phyloP scores from a whole-genome alignment of 1,140 invertebrate genomes.

The Pollicipes pollicipes region DNA sequence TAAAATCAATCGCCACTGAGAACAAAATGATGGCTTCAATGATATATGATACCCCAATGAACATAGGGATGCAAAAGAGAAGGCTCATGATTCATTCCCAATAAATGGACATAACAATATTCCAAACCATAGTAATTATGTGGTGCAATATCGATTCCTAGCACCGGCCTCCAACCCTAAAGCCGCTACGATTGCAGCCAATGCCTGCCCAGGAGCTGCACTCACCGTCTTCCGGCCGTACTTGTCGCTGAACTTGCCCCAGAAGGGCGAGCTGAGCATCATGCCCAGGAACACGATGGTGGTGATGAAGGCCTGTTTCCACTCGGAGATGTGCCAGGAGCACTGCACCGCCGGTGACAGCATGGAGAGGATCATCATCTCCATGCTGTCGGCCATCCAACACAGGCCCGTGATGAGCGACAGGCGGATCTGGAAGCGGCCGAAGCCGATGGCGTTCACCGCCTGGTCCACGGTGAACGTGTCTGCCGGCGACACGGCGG shows the following conservation, averaged over 20 bases:
- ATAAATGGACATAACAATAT: no score
- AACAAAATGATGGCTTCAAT: no score
- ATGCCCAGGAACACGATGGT: conserved; percentile 48
- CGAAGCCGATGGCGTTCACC: conserved; percentile 88
- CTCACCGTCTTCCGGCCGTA: conserved; percentile 73
- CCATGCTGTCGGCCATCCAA: conserved; percentile 97
- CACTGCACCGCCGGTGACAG: conserved; percentile 80
- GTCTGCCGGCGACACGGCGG: conserved; percentile 34
- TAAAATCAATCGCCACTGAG: no score
- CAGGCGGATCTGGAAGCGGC: conserved; percentile 83
- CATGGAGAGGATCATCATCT: conserved; percentile 92
- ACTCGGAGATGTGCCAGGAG: conserved; percentile 76
- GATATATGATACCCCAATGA: no score
- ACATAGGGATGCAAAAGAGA: no score
- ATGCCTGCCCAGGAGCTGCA: no score
- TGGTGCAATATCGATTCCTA: no score
- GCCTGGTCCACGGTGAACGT: conserved; percentile 88
- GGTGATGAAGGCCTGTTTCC: conserved; percentile 51
- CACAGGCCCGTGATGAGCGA: conserved; percentile 68
- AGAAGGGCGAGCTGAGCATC: conserved; percentile 91
- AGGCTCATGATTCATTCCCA: no score
- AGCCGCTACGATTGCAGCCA: no score
- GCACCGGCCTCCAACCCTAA: no score
- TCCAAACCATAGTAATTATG: no score
- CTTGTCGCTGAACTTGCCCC: conserved; percentile 84